Evolutionary conservation across 2,888 invertebrate species (phyloP), one percentile per base, ranked within the genome.

Genomic region (Alsophila aescularia): DNA sequence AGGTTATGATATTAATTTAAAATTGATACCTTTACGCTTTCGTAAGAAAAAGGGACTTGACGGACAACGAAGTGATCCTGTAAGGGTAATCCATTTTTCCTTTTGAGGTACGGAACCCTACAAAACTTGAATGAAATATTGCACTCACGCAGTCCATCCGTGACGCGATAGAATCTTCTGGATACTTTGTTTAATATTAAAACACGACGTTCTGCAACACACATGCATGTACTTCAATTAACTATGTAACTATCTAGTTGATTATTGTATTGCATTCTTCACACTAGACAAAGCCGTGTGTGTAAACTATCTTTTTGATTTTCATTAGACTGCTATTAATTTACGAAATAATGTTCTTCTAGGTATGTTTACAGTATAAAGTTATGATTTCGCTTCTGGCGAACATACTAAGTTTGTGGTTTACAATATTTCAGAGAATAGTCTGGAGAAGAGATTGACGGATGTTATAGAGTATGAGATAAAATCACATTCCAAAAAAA

Each of bases 161-260:
- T 63, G 39, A 66, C 49, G 50, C 53, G 65, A 65, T 65, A 52
- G 44, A 50, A 65, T 65, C 59, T 48, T 52, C 36, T 41, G 40
- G 45, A 45, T 60, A 58, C 53, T 42, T 52, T 42, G 63, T 64
- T 63, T 62, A 56, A 66, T 69, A 73, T 51, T 59, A 60, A 62
- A 63, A 62, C 39, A 59, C 48, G 49, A 52, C 47, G 53, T 56
- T 55, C 45, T 62, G 62, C 65, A 39, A 45, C 24, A 14, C 27
- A 7, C 32, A 31, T 31, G n/a, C 48, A 45, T 50, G 43, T 62
- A 47, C 58, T 61, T 62, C 41, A 31, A 8, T 21, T n/a, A 37
- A 12, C 29, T 40, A 9, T 40, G 13, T 18, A 18, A 36, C 18
- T 41, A 18, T 31, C 40, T 27, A 12, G 34, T 18, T 21, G 37